A percentile compares a stretch with the other conserved stretches of the same genome.
phyloP scores from a whole-genome alignment of 2,113 vertebrate genomes.

The Etheostoma cragini region DNA sequence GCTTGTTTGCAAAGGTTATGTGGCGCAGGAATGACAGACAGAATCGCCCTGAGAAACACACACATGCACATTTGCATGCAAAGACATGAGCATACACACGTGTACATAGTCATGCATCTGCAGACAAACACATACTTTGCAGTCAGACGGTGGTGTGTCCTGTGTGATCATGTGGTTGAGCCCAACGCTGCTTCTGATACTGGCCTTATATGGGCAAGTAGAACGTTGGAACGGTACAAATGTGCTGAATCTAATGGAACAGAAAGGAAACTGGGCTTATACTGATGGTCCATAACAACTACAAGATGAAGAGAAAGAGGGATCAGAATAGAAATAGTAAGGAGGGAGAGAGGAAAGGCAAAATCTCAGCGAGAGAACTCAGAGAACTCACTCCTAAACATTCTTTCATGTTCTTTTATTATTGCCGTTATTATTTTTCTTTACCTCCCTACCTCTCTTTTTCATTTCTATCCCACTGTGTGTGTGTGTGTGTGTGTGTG shows the following conservation, averaged over 20 bases:
- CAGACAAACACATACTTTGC: constrained; percentile 22
- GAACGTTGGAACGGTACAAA: constrained; percentile 43
- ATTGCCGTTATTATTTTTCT: neutral
- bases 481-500: too few species aligned
- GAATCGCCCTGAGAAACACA: neutral
- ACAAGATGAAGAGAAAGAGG: neutral
- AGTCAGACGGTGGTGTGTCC: constrained; percentile 31
- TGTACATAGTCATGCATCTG: neutral
- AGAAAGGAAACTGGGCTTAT: constrained; percentile 51
- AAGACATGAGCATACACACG: neutral
- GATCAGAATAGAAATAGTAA: constrained; percentile 11
- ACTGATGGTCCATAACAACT: constrained; percentile 49
- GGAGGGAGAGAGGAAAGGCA: neutral
- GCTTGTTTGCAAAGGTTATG: constrained; percentile 29
- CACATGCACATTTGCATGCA: neutral
- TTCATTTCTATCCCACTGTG: neutral
- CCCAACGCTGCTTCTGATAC: constrained; percentile 21
- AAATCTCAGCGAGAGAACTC: neutral
- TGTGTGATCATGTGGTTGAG: constrained; percentile 48
- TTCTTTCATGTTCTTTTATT: neutral
- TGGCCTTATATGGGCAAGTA: constrained; percentile 67
- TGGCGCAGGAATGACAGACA: neutral
- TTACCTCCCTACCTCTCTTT: neutral
- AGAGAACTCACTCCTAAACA: neutral
- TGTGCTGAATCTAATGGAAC: constrained; percentile 71